Conservation (phyloP, 2,797 vertebrate species). For the Necrosyrtes monachus region DNA sequence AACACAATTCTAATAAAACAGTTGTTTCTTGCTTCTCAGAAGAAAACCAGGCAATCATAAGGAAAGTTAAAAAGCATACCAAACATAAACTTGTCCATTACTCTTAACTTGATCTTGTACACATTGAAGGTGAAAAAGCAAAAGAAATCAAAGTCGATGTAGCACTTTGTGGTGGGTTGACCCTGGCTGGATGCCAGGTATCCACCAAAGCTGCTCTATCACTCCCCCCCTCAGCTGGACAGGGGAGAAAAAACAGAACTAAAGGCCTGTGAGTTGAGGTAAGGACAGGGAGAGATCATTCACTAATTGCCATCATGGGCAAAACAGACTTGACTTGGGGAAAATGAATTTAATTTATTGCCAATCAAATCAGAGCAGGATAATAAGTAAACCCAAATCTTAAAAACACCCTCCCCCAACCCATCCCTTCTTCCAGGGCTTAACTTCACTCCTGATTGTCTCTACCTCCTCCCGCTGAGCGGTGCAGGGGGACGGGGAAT, state of each 20-base stretch:
- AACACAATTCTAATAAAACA: background rate
- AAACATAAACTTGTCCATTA: background rate
- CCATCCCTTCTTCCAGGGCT: background rate
- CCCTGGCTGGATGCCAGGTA: background rate
- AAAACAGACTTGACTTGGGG: no score
- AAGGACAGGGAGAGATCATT: no score
- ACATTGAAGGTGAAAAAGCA: background rate
- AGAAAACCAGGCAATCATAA: background rate
- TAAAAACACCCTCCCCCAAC: background rate
- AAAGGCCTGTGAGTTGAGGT: no score
- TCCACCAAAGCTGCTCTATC: background rate
- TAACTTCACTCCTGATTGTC: background rate
- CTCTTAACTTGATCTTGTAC: background rate
- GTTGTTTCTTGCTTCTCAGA: background rate
- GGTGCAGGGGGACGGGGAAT: fast-evolving
- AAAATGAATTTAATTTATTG: background rate
- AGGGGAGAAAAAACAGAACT: no score
- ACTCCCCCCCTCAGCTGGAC: fast-evolving
- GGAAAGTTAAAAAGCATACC: background rate
- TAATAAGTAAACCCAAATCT: background rate
- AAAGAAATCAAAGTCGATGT: background rate
- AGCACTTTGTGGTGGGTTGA: background rate
- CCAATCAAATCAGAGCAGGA: background rate
- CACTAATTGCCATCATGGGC: no score
- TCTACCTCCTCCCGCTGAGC: no score